Conservation (phyloP, 2,797 vertebrate genomes). For the Chloroceryle amazona region DNA sequence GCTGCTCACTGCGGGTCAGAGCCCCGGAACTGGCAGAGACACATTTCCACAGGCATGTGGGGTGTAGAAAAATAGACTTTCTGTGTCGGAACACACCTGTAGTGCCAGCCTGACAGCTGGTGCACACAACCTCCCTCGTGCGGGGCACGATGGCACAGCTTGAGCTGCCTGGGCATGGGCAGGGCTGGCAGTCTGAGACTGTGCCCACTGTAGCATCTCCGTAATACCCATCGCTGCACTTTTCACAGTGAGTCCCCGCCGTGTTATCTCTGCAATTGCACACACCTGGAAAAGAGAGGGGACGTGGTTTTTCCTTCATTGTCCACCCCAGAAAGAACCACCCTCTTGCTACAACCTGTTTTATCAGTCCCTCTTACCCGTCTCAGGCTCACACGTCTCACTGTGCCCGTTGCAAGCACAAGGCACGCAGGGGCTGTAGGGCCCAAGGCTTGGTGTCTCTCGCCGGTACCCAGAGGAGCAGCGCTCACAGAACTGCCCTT, state of each 20-base stretch:
- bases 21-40: neutral
- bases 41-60: accelerated
- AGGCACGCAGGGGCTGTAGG: slow-evolving; percentile 92
- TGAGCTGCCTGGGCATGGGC: slow-evolving; percentile 90
- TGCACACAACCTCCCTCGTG: slow-evolving; percentile 94
- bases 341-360: neutral
- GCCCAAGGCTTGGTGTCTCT: slow-evolving; percentile 83
- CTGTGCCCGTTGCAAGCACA: slow-evolving; percentile 94
- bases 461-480: slow-evolving; percentile 91
- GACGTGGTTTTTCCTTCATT: neutral
- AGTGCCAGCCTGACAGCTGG: slow-evolving; percentile 92
- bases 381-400: slow-evolving; percentile 87
- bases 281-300: slow-evolving; percentile 77
- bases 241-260: slow-evolving; percentile 91
- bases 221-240: slow-evolving; percentile 92
- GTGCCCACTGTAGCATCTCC: slow-evolving; percentile 89
- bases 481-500: slow-evolving; percentile 93
- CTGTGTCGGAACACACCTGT: slow-evolving; percentile 83
- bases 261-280: slow-evolving; percentile 93
- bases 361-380: slow-evolving; percentile 80
- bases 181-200: slow-evolving; percentile 86
- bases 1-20: neutral
- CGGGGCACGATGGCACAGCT: slow-evolving; percentile 91
- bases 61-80: neutral
- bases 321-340: neutral